Evolutionary conservation across 35 echinoderm and acorn worm genomes (phyloP), one percentile per base, ranked within the genome.

Genomic region (Lytechinus variegatus): DNA sequence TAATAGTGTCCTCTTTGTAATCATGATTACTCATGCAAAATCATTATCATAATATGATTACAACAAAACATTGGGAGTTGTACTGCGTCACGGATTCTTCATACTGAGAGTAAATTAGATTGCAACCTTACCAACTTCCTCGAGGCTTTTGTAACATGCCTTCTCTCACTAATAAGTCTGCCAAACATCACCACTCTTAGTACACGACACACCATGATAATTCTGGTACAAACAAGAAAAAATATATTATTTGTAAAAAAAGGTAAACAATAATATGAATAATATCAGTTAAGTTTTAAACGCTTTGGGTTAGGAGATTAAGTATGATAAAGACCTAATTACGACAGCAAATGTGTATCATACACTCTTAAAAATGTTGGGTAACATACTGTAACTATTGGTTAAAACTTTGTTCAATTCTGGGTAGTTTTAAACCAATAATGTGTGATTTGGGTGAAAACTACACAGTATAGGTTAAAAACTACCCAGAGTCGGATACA

Each of bases 71-170:
- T 79, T n/a, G n/a, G 5, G 7, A 79, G n/a, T 79, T 79, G 16
- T 24, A 7, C 2, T 79, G n/a, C n/a, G 66, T 79, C 13, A 24
- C n/a, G 19, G 8, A 24, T 79, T 14, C 66, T 79, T 3, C 16
- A 79, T 79, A 79, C 21, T 79, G 16, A n/a, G n/a, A 24, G n/a
- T 14, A n/a, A n/a, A 16, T 79, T 79, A 79, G 66, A 24, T 79
- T 79, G 4, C n/a, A 79, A 79, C 1, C 93, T 97, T 96, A 99
- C 98, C 97, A 99, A 92, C 95, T 96, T 95, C 53, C 98, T 99
- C 13, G 98, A 97, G 88, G 98, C 98, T 61, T 99, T 99, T 71
- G 97, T 91, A 27, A 99, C 95, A 94, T 99, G 98, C 86, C 93
- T 61, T 55, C 98, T 96, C 86, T 99, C 98, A 96, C 97, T 99